Evolutionary conservation across 2,797 vertebrate genomes (phyloP).

Genomic region (Acipenser oxyrinchus): DNA sequence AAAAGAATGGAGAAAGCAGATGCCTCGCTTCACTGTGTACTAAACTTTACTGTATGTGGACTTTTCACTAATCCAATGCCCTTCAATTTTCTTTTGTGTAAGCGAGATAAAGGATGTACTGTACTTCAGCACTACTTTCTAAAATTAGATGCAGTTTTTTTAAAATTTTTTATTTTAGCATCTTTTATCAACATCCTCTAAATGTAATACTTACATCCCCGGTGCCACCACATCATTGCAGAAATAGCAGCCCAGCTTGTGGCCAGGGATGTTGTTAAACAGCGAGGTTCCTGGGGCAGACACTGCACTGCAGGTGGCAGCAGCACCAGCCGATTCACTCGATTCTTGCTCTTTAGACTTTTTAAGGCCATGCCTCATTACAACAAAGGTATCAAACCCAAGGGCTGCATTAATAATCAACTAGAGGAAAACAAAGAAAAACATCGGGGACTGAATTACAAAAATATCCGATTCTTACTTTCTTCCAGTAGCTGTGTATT

Average conservation of each 20-base stretch:
- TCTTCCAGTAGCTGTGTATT: too few species aligned
- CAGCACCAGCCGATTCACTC: conserved; percentile 52
- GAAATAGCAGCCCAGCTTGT: conserved; percentile 95
- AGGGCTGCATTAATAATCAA: conserved; percentile 89
- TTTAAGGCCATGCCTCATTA: conserved; percentile 95
- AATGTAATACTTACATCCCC: conserved; percentile 77
- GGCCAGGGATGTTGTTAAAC: conserved; percentile 96
- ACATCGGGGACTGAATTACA: neutral
- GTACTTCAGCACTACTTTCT: too few species aligned
- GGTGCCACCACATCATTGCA: conserved; percentile 98
- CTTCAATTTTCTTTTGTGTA: too few species aligned
- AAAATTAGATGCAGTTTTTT: too few species aligned
- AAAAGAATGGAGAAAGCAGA: too few species aligned
- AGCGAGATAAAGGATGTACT: too few species aligned
- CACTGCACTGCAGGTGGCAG: conserved; percentile 36
- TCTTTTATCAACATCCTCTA: too few species aligned
- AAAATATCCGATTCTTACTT: too few species aligned
- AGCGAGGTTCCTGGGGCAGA: conserved; percentile 72
- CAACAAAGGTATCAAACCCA: conserved; percentile 96
- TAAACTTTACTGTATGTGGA: too few species aligned
- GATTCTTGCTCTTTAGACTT: conserved; percentile 55
- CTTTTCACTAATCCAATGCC: too few species aligned
- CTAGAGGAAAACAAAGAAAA: conserved; percentile 44
- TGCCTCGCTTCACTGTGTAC: too few species aligned
- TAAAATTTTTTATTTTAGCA: too few species aligned